Evolutionary conservation across 1,140 invertebrate genomes (phyloP).

Genomic region (Hydropsyche tenuis): DNA sequence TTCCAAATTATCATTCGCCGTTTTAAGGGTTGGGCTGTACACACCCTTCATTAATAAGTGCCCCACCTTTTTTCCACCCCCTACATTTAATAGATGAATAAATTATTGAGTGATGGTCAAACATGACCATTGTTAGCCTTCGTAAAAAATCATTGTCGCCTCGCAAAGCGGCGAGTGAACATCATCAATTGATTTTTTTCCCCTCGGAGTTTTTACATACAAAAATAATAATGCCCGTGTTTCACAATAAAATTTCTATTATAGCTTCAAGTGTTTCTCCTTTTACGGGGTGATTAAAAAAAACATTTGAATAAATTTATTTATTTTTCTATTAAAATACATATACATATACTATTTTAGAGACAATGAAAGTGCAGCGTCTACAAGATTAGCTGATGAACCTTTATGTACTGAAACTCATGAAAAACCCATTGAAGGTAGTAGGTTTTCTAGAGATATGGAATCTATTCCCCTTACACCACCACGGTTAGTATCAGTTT

Average conservation of each 20-base stretch:
- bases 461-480: conserved; percentile 35
- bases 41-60: conserved; percentile 24
- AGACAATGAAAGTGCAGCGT: conserved; percentile 63
- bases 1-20: neutral
- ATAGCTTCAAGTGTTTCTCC: neutral
- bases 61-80: conserved; percentile 7
- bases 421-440: conserved; percentile 45
- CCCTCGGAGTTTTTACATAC: too few relatives aligned
- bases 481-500: conserved; percentile 17
- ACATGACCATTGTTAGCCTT: neutral
- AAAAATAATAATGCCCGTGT: neutral
- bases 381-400: conserved; percentile 58
- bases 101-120: neutral
- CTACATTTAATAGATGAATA: conserved; percentile 19
- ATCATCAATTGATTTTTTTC: neutral
- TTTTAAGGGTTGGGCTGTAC: conserved; percentile 10
- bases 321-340: neutral
- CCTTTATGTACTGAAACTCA: conserved; percentile 52
- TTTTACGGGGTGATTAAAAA: neutral
- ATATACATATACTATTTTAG: conserved; percentile 52
- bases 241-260: conserved; percentile 1
- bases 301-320: neutral
- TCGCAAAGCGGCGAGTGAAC: neutral
- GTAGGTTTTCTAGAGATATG: conserved; percentile 18
- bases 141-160: conserved; percentile 9